Conservation (phyloP, 2,113 vertebrate genomes). For the Anarrhichthys ocellatus region DNA sequence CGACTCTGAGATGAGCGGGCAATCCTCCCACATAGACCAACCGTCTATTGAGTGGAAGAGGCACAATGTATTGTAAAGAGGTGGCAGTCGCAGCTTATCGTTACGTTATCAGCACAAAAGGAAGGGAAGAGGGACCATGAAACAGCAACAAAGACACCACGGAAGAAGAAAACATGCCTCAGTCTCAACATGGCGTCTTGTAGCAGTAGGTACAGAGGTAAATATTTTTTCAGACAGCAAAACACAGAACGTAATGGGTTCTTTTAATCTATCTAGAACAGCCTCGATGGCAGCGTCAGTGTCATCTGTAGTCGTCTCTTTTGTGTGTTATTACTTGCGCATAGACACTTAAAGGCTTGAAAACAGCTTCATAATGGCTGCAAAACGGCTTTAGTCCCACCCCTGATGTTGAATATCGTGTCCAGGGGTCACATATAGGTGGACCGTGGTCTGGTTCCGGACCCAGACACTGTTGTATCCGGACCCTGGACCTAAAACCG, state of each 20-base stretch:
- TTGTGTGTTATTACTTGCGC: not conserved
- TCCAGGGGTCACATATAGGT: too few species aligned
- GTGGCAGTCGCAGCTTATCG: not conserved
- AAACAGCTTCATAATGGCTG: not conserved
- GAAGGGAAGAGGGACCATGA: not conserved
- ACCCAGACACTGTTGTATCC: too few species aligned
- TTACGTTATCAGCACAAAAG: not conserved
- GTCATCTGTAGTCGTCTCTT: not conserved
- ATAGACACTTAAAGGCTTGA: not conserved
- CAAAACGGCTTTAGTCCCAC: too few species aligned
- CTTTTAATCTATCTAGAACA: not conserved
- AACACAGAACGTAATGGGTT: not conserved
- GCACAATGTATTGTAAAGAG: not conserved
- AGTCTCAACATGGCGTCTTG: not conserved
- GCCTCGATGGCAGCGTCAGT: not conserved
- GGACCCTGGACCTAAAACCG: too few species aligned
- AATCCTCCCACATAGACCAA: not conserved
- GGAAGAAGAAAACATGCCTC: too few species aligned
- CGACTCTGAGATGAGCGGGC: too few species aligned
- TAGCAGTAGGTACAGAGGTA: too few species aligned
- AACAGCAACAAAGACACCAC: not conserved
- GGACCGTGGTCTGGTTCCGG: too few species aligned
- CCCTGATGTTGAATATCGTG: too few species aligned
- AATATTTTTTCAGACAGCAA: not conserved
- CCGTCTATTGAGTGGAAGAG: not conserved